Evolutionary conservation across 2,113 vertebrate genomes (phyloP).

Genomic region (Melanocharis versteri): DNA sequence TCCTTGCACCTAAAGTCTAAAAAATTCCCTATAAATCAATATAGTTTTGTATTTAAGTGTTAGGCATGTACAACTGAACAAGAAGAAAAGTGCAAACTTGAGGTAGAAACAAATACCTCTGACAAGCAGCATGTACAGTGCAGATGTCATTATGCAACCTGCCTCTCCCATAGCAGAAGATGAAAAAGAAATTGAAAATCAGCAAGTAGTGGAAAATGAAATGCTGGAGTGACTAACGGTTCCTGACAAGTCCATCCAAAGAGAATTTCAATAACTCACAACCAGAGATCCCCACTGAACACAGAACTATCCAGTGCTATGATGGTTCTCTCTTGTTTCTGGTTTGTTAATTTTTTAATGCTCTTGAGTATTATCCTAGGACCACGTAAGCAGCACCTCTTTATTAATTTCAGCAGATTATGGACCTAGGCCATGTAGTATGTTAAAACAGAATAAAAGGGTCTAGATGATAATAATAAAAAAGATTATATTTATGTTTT

Average conservation of each 20-base stretch:
- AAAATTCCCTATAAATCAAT: not conserved
- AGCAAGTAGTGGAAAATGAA: not conserved
- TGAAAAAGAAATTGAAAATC: not conserved
- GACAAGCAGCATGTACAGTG: not conserved
- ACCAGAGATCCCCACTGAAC: not conserved
- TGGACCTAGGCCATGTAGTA: not conserved
- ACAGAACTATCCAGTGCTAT: not conserved
- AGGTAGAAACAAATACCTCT: not conserved
- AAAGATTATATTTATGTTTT: not conserved
- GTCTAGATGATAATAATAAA: not conserved
- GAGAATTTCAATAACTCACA: not conserved
- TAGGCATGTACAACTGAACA: not conserved
- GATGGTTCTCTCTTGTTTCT: not conserved
- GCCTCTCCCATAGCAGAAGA: not conserved
- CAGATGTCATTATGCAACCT: not conserved
- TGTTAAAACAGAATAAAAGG: not conserved
- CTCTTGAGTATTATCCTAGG: not conserved
- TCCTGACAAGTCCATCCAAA: not conserved
- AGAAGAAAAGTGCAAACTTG: not conserved
- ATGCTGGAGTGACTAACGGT: not conserved
- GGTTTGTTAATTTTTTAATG: not conserved
- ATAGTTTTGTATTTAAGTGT: not conserved
- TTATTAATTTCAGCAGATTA: not conserved
- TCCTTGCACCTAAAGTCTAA: not conserved
- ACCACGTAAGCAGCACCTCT: not conserved